A percentile compares a stretch with the other conserved stretches of the same genome.
Evolutionary conservation across 2,113 vertebrate species (phyloP).

Genomic region (Steatornis caripensis): DNA sequence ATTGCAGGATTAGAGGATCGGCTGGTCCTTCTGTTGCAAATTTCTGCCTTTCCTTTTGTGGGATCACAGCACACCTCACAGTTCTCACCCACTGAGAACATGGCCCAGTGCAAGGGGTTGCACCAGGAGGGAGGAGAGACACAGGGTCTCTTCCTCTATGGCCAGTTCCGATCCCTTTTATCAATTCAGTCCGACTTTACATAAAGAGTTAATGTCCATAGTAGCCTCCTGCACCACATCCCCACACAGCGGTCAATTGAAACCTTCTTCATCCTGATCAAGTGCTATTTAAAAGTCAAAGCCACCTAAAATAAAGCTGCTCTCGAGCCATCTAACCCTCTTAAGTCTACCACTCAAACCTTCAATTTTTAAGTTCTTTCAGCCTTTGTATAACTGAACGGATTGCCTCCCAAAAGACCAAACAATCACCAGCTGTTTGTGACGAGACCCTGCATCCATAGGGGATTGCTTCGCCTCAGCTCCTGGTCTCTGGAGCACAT

Average conservation of each 20-base stretch:
- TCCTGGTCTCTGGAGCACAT: not conserved
- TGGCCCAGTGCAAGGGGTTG: not conserved
- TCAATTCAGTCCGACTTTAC: not conserved
- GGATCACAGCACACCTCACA: not conserved
- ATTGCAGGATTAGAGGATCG: not conserved
- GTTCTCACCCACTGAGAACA: not conserved
- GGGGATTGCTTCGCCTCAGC: not conserved
- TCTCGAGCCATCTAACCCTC: not conserved
- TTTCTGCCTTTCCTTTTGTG: not conserved
- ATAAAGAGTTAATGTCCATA: not conserved
- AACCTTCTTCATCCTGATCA: not conserved
- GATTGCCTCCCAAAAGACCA: not conserved
- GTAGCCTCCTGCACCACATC: not conserved
- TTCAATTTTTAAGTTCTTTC: not conserved
- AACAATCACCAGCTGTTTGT: not conserved
- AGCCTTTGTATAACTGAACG: not conserved
- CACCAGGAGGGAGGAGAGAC: not conserved
- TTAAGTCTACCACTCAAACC: not conserved
- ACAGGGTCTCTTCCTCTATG: not conserved
- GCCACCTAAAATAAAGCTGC: not conserved
- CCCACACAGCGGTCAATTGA: not conserved
- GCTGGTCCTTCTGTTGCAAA: not conserved
- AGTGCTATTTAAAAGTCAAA: conserved; percentile 1
- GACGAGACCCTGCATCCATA: not conserved
- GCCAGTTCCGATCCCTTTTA: not conserved